Evolutionary conservation across 2,113 vertebrate genomes (phyloP).

Genomic region (Vimba vimba): DNA sequence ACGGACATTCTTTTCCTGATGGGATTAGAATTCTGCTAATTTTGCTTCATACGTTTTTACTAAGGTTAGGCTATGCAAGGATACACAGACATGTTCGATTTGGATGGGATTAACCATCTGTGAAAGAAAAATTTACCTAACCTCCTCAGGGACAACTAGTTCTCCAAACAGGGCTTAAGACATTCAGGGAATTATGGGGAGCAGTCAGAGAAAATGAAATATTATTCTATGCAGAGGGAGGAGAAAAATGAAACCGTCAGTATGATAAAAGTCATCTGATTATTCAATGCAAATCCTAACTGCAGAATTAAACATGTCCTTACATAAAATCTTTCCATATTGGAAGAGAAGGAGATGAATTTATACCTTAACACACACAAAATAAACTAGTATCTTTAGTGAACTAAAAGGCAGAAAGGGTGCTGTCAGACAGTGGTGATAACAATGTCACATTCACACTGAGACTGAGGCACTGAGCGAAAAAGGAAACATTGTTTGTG

Average conservation of each 20-base stretch:
- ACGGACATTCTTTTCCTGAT: not conserved
- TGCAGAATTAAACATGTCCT: not conserved
- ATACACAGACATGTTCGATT: not conserved
- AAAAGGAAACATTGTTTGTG: not conserved
- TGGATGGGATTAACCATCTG: not conserved
- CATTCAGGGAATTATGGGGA: not conserved
- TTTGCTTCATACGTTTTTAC: not conserved
- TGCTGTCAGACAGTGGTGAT: not conserved
- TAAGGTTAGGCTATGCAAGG: not conserved
- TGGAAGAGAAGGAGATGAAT: not conserved
- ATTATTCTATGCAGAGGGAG: not conserved
- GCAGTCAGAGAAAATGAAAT: not conserved
- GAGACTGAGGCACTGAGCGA: not conserved
- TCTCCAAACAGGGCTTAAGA: not conserved
- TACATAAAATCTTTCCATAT: not conserved
- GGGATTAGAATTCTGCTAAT: not conserved
- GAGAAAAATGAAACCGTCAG: conserved; percentile 17
- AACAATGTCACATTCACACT: conserved; percentile 6
- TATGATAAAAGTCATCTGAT: not conserved
- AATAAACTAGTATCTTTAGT: not conserved
- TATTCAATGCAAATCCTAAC: not conserved
- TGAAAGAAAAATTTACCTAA: not conserved
- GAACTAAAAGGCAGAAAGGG: not conserved
- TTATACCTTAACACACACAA: not conserved
- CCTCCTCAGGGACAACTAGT: not conserved